Evolutionary conservation across 1,140 invertebrate genomes (phyloP).

Genomic region (Apolygus lucorum): DNA sequence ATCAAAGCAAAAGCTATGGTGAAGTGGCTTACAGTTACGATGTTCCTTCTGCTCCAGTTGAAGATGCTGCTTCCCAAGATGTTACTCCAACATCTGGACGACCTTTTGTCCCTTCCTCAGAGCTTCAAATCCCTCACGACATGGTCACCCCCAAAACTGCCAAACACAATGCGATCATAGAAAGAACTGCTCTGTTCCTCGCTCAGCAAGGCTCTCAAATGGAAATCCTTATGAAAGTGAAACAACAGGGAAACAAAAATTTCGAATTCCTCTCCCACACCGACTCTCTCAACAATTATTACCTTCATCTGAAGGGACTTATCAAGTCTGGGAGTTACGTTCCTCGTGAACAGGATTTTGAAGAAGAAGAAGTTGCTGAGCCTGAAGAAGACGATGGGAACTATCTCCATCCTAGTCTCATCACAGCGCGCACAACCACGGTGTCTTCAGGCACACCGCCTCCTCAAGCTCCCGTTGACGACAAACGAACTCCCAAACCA

Average conservation of each 20-base stretch:
- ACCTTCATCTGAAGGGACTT: slow-evolving; percentile 68
- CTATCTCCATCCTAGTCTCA: slow-evolving; percentile 72
- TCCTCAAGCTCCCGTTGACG: neutral
- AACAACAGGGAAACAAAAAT: slow-evolving; percentile 86
- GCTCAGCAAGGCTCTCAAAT: slow-evolving; percentile 88
- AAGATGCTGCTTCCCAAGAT: slow-evolving; percentile 41
- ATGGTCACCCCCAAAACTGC: slow-evolving; percentile 77
- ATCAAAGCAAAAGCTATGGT: slow-evolving; percentile 48
- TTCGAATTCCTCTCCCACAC: slow-evolving; percentile 90
- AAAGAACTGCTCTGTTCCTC: slow-evolving; percentile 93
- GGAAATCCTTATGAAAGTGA: slow-evolving; percentile 96
- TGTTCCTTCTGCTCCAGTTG: slow-evolving; percentile 38
- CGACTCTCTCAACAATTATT: slow-evolving; percentile 78
- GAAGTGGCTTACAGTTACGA: slow-evolving; percentile 75
- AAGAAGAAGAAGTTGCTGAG: slow-evolving; percentile 15
- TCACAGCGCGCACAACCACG: no score
- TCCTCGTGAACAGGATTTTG: slow-evolving; percentile 26
- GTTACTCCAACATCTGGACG: slow-evolving; percentile 49
- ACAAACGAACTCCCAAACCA: neutral
- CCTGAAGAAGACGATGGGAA: slow-evolving; percentile 37
- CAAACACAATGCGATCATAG: slow-evolving; percentile 89
- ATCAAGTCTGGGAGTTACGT: slow-evolving; percentile 73
- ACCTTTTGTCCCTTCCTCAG: slow-evolving; percentile 56
- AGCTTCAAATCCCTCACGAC: slow-evolving; percentile 61
- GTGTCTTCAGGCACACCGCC: slow-evolving; percentile 2